A percentile compares a stretch with the other conserved stretches of the same genome.
These are phyloP conservation scores for Luscinia megarhynchos DNA, from an alignment of 2,797 vertebrate species.

Conservation along the genomic window DNA sequence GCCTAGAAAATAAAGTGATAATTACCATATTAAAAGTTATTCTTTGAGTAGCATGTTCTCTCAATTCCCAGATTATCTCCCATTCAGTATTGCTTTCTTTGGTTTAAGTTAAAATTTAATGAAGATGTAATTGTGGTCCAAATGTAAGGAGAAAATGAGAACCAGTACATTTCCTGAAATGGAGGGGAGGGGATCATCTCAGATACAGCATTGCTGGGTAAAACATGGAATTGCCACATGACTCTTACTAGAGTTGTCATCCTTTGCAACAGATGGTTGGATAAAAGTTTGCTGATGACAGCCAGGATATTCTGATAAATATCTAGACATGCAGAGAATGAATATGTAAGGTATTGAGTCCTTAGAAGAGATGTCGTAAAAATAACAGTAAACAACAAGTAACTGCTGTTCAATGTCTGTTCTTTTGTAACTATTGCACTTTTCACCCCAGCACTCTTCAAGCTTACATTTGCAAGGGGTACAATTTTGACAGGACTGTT, in stretches of 20 bases:
- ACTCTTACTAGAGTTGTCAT: not conserved
- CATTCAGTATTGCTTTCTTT: not conserved
- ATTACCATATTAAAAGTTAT: not conserved
- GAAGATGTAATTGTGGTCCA: not conserved
- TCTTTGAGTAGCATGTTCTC: not conserved
- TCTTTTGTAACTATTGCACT: not conserved
- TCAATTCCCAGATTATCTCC: not conserved
- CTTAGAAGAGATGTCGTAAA: not conserved
- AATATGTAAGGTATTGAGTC: not conserved
- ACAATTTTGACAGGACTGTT: not conserved
- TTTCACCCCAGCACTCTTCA: not conserved
- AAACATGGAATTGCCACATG: not conserved
- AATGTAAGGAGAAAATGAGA: not conserved
- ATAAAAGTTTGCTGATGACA: not conserved
- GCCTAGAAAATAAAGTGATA: constrained; percentile 72
- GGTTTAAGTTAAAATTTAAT: not conserved
- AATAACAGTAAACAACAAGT: not conserved
- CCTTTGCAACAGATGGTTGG: not conserved
- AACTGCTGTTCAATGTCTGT: not conserved
- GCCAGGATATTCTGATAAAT: not conserved
- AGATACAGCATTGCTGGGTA: not conserved
- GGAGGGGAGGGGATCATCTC: not conserved
- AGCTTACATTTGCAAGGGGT: not conserved
- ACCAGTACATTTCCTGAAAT: not conserved
- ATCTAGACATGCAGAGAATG: not conserved